phyloP scores from a whole-genome alignment of 2,888 invertebrate genomes.

The Caenorhabditis sp. region DNA sequence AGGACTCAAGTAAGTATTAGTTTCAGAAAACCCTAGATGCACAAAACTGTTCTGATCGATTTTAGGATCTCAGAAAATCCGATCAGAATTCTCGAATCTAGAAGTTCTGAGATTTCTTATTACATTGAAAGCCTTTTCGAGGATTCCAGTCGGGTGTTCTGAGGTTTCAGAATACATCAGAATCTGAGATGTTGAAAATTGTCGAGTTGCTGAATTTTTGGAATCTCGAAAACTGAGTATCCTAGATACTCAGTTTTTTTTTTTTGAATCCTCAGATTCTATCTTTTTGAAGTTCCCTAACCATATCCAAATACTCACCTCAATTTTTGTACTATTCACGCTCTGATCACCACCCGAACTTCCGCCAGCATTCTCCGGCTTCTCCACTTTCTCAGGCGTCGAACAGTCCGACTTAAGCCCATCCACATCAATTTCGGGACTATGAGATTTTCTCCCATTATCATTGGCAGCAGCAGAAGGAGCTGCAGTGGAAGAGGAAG shows the following conservation, averaged over 20 bases:
- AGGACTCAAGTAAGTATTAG: no score
- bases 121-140: no score
- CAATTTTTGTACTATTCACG: neutral
- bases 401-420: slow-evolving; percentile 41
- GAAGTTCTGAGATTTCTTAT: no score
- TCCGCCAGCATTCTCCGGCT: neutral
- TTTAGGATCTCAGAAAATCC: no score
- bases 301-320: slow-evolving; percentile 8
- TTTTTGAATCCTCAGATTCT: no score
- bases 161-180: no score
- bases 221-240: neutral
- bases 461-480: neutral
- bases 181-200: no score
- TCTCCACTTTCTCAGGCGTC: slow-evolving; percentile 23
- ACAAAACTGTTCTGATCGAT: no score
- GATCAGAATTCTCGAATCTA: no score
- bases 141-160: no score
- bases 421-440: slow-evolving; percentile 53
- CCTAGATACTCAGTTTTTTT: neutral
- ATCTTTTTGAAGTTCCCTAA: neutral
- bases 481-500: slow-evolving; percentile 17
- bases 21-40: no score
- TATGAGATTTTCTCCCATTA: slow-evolving; percentile 21
- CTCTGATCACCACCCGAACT: neutral
- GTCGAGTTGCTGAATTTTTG: no score